A percentile compares a stretch with the other conserved stretches of the same genome.
phyloP scores from a whole-genome alignment of 2,113 vertebrate species.

The Oncorhynchus masou region DNA sequence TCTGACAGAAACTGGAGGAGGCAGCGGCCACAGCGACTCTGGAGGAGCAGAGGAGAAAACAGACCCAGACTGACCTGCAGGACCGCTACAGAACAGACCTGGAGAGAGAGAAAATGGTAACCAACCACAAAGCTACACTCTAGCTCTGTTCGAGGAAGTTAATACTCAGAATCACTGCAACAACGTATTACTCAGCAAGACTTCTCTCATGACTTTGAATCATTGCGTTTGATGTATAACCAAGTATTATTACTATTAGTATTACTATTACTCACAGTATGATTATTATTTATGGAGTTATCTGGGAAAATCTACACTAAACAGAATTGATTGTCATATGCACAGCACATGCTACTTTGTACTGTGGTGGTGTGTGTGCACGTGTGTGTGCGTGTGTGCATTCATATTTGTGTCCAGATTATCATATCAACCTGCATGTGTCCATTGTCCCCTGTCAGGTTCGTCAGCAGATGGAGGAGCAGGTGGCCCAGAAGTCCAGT shows the following conservation, averaged over 20 bases:
- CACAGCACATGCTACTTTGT: not conserved
- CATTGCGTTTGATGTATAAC: not conserved
- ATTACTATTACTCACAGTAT: too few species aligned
- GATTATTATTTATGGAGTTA: not conserved
- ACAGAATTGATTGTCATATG: not conserved
- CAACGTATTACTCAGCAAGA: too few species aligned
- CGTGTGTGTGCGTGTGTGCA: too few species aligned
- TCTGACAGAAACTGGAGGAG: conserved; percentile 85
- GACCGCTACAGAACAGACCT: conserved; percentile 87
- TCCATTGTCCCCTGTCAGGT: conserved; percentile 70
- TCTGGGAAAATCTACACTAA: conserved; percentile 5
- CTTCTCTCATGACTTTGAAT: conserved; percentile 29
- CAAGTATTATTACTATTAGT: too few species aligned
- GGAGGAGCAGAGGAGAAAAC: conserved; percentile 83
- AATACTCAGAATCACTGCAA: conserved; percentile 9
- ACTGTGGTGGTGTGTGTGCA: too few species aligned
- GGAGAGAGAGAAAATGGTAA: conserved; percentile 90
- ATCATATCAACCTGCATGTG: not conserved
- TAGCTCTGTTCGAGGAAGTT: conserved; percentile 16
- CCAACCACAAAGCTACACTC: not conserved
- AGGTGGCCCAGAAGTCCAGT: conserved; percentile 92
- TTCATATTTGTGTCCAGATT: not conserved
- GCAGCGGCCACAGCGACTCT: conserved; percentile 78
- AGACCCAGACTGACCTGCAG: conserved; percentile 87
- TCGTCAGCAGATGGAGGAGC: conserved; percentile 91